Conservation (phyloP, 2,113 vertebrate genomes). For the Shinisaurus crocodilurus region DNA sequence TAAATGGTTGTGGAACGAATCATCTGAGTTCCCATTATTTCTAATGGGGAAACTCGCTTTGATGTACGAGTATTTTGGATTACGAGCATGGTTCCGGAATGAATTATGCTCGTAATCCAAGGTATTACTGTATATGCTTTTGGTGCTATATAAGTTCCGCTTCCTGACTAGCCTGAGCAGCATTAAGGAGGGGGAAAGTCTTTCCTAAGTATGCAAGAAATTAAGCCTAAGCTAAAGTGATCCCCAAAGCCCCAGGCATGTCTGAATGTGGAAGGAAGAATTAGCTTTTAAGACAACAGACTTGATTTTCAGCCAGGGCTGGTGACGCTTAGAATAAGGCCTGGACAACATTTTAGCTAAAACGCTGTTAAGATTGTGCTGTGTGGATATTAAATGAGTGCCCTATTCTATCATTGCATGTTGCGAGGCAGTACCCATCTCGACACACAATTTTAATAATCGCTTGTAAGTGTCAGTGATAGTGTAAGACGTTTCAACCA, state of each 20-base stretch:
- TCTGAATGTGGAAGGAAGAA: constrained; percentile 32
- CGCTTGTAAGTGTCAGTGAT: constrained; percentile 65
- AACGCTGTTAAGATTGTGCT: neutral
- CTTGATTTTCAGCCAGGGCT: constrained; percentile 19
- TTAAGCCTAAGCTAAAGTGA: constrained; percentile 39
- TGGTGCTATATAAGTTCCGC: neutral
- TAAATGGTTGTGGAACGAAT: too few relatives aligned
- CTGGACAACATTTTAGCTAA: constrained; percentile 13
- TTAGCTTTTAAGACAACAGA: constrained; percentile 32
- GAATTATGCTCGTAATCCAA: too few relatives aligned
- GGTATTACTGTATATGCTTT: too few relatives aligned
- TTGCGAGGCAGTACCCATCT: constrained; percentile 31
- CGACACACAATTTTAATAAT: constrained; percentile 70
- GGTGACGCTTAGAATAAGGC: constrained; percentile 64
- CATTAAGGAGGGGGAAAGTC: neutral
- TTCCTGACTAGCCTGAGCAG: constrained; percentile 14
- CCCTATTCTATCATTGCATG: constrained; percentile 31
- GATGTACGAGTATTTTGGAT: too few relatives aligned
- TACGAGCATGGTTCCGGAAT: too few relatives aligned
- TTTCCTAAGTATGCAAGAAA: constrained; percentile 8
- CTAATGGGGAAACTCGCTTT: too few relatives aligned
- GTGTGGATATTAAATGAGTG: neutral
- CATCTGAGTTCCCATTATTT: too few relatives aligned
- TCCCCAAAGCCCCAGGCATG: constrained; percentile 26
- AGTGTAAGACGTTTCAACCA: constrained; percentile 59